These are phyloP conservation scores for Helostoma temminkii DNA, from an alignment of 2,797 vertebrate species.

Conservation along the genomic window DNA sequence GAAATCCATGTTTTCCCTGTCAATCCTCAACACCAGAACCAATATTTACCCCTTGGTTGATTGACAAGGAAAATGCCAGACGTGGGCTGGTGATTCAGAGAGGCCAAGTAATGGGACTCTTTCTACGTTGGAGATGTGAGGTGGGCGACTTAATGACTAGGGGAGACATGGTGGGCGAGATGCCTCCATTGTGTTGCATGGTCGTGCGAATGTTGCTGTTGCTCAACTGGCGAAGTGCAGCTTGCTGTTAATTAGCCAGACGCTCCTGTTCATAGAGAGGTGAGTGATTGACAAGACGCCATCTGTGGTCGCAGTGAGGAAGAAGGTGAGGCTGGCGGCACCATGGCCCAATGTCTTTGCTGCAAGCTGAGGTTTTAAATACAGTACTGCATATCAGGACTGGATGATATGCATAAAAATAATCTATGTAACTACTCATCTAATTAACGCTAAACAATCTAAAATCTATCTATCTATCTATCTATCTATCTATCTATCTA, in stretches of 20 bases:
- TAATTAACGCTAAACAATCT: too few relatives aligned
- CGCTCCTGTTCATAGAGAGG: conserved; percentile 45
- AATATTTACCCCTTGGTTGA: conserved; percentile 76
- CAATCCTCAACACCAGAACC: conserved; percentile 58
- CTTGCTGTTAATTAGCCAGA: conserved; percentile 66
- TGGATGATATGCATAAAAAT: not conserved
- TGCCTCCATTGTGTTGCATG: conserved; percentile 58
- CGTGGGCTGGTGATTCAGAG: conserved; percentile 72
- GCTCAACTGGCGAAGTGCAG: conserved; percentile 53
- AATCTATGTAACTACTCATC: too few relatives aligned
- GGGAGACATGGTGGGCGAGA: conserved; percentile 66
- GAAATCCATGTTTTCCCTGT: conserved; percentile 64
- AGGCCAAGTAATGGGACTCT: conserved; percentile 69
- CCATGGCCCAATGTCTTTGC: conserved; percentile 32
- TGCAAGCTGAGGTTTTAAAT: conserved; percentile 32
- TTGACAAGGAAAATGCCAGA: conserved; percentile 75
- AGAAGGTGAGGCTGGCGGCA: conserved; percentile 37
- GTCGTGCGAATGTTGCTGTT: conserved; percentile 19
- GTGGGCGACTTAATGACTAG: conserved; percentile 80
- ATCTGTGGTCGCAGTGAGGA: conserved; percentile 60
- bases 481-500: conserved; percentile 25
- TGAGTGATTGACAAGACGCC: conserved; percentile 69
- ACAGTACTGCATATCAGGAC: conserved; percentile 34
- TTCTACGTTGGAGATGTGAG: conserved; percentile 66
- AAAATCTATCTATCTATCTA: conserved; percentile 34